Conservation (phyloP, 2,113 vertebrate genomes). For the Ochotona curzoniae region DNA sequence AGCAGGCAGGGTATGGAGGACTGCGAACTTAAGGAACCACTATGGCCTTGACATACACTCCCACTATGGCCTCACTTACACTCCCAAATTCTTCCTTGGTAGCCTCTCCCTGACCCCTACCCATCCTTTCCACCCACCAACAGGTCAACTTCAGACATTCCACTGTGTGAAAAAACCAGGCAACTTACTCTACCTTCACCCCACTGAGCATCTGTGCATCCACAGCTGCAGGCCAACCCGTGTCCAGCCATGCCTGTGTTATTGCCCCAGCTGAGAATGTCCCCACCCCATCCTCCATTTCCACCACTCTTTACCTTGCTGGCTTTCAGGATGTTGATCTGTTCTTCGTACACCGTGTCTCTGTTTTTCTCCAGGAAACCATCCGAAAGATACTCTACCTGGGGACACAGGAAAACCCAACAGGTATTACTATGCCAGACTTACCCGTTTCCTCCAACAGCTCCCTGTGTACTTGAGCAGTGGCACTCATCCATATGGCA, state of each 20-base stretch:
- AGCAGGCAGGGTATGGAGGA: neutral
- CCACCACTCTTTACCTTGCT: conserved; percentile 88
- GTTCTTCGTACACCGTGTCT: conserved; percentile 95
- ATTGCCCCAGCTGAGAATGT: accelerated
- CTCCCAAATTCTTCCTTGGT: neutral
- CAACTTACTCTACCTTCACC: neutral
- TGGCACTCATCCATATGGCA: neutral
- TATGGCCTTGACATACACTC: neutral
- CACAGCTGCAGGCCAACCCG: accelerated
- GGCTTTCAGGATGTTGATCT: conserved; percentile 96
- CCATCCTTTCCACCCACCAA: neutral
- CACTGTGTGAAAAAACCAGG: neutral
- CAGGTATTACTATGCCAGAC: neutral
- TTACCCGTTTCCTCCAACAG: accelerated
- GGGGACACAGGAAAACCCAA: neutral
- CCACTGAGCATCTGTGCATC: neutral
- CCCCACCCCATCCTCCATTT: accelerated
- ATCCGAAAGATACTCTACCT: conserved; percentile 95
- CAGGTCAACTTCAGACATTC: neutral
- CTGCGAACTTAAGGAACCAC: neutral
- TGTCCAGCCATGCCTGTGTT: accelerated
- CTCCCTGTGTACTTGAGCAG: neutral
- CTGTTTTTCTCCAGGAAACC: conserved; percentile 96
- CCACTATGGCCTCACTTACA: accelerated
- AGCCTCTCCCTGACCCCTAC: neutral